phyloP scores from a whole-genome alignment of 2,888 invertebrate species.

The Tipula vernalis region DNA sequence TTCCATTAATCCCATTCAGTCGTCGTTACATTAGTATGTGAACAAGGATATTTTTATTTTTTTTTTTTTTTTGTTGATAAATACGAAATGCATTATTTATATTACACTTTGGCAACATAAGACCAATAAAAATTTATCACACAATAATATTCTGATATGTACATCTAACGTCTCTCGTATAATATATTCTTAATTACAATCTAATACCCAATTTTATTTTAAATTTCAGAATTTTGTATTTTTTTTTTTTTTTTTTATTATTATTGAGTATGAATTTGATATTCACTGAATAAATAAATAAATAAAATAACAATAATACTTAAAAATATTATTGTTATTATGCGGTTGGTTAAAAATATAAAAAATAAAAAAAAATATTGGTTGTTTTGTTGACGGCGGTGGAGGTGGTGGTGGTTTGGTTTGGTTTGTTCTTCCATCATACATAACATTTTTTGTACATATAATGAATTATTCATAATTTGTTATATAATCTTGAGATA shows the following conservation, averaged over 20 bases:
- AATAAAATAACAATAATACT: background rate
- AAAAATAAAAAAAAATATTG: background rate
- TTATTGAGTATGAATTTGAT: background rate
- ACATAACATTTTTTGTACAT: background rate
- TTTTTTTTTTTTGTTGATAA: background rate
- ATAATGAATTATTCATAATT: background rate
- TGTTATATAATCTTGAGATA: background rate
- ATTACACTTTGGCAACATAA: background rate
- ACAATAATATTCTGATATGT: background rate
- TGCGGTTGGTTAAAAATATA: background rate
- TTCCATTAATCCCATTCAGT: background rate
- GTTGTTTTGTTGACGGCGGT: background rate
- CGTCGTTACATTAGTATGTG: background rate
- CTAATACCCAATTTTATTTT: background rate
- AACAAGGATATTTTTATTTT: background rate
- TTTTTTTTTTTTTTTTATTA: background rate
- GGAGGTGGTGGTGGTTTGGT: background rate
- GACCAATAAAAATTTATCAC: background rate
- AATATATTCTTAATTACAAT: slow-evolving; percentile 4
- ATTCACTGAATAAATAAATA: background rate
- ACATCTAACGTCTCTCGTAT: background rate
- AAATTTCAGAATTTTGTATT: background rate
- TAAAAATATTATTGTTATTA: background rate
- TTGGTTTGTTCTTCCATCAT: background rate
- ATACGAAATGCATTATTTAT: background rate